Base-by-base conservation (phyloP, 2,888 invertebrate species). In the Brenthis hecate region DNA sequence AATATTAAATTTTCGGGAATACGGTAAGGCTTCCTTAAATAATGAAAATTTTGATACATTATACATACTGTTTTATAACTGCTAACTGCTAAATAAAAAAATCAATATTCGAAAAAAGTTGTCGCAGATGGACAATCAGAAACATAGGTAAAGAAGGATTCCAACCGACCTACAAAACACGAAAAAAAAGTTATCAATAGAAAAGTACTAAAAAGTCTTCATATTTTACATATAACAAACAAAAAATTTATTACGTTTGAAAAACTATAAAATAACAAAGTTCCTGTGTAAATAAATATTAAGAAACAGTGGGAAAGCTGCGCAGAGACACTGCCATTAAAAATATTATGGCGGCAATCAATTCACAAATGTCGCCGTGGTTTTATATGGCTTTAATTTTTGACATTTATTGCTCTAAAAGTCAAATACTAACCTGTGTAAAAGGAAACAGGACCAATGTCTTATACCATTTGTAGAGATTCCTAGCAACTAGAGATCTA, bases 231-330 rank as follows among this genome's bases (percentile, higher is more conserved):
- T 50, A 14, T 28, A 48, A 60, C 32, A 66, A 48, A 55, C 28
- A 66, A 68, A 68, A 36, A 75, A 80, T 89, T 88, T 87, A 89
- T 85, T 84, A 82, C 85, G 75, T 80, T 81, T 80, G 83, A 86
- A 86, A 86, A 80, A 84, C 83, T 83, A 86, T 87, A 88, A 89
- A 87, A 83, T 75, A 85, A 89, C 88, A 88, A 89, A 87, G 83
- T 83, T 43, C 36, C 11, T 80, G 82, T 81, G 83, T 86, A 85
- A 88, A 88, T 87, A 88, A 87, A 79, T 78, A 76, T 78, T 76
- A 72, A 70, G 76, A 80, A 81, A 81, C 88, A 86, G 84, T 86
- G 86, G 86, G 86, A 78, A 85, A 83, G 79, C 78, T 76, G 72
- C 72, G 73, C 75, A 68, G 79, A 81, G 80, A 84, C 81, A 76